Evolutionary conservation across 1,140 invertebrate genomes (phyloP).

Genomic region (Zaprionus camerounensis): DNA sequence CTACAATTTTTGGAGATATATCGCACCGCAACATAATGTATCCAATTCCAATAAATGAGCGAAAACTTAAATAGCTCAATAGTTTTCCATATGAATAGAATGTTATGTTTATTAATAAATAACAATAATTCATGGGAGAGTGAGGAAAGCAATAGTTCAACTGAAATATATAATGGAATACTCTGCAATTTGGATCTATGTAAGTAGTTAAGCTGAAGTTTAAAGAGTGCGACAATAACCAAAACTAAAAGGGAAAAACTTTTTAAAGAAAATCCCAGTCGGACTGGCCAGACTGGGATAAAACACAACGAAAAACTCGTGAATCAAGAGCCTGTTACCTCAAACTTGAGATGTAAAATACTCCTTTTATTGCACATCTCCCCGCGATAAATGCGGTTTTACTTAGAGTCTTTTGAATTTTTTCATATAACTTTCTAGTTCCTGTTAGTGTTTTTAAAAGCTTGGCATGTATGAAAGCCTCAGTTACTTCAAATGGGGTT

Average conservation of each 20-base stretch:
- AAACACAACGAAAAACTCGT: too few relatives aligned
- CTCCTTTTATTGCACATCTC: constrained; percentile 48
- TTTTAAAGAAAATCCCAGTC: too few relatives aligned
- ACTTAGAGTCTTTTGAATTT: not conserved
- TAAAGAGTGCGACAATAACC: too few relatives aligned
- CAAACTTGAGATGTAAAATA: constrained; percentile 36
- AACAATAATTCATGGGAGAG: not conserved
- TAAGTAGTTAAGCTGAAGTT: too few relatives aligned
- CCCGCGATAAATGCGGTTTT: constrained; percentile 68
- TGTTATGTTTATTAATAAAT: constrained; percentile 5
- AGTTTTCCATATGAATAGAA: not conserved
- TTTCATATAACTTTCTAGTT: not conserved
- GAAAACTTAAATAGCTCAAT: constrained; percentile 8
- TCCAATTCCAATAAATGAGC: not conserved
- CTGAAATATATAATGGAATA: not conserved
- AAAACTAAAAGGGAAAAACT: too few relatives aligned
- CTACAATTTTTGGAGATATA: constrained; percentile 35
- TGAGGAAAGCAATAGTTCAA: not conserved
- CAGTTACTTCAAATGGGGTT: not conserved
- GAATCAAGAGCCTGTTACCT: not conserved
- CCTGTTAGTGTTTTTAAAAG: not conserved
- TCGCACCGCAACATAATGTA: not conserved
- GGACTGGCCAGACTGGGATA: too few relatives aligned
- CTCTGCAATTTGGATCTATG: not conserved
- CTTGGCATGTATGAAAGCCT: not conserved